These are phyloP conservation scores for Formica selysi DNA, from an alignment of 1,140 invertebrate species.

Conservation along the genomic window DNA sequence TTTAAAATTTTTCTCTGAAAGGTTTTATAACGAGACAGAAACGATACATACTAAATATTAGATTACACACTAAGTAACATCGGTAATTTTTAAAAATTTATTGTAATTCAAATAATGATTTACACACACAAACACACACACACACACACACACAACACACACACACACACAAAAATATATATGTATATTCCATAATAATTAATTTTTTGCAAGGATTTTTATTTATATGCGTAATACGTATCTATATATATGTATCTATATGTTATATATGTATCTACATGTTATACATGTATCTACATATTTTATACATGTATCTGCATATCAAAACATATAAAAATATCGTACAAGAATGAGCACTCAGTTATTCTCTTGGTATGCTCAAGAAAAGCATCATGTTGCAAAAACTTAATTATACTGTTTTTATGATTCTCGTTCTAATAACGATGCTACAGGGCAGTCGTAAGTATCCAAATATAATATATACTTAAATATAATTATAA, in stretches of 20 bases:
- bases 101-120: conserved; percentile 14
- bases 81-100: background rate
- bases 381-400: background rate
- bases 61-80: background rate
- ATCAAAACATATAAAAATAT: background rate
- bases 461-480: conserved; percentile 18
- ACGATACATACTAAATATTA: background rate
- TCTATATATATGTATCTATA: background rate
- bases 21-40: background rate
- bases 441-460: background rate
- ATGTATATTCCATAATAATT: background rate
- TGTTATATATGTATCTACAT: background rate
- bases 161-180: too few species aligned
- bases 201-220: background rate
- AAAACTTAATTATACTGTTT: background rate
- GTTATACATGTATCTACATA: background rate
- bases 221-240: background rate
- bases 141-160: too few species aligned
- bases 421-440: background rate
- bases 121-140: too few species aligned
- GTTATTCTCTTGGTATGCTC: background rate
- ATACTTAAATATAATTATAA: background rate
- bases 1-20: background rate
- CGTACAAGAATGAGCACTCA: background rate
- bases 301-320: background rate